Evolutionary conservation across 2,113 vertebrate species (phyloP).

Genomic region (Campylorhamphus procurvoides): DNA sequence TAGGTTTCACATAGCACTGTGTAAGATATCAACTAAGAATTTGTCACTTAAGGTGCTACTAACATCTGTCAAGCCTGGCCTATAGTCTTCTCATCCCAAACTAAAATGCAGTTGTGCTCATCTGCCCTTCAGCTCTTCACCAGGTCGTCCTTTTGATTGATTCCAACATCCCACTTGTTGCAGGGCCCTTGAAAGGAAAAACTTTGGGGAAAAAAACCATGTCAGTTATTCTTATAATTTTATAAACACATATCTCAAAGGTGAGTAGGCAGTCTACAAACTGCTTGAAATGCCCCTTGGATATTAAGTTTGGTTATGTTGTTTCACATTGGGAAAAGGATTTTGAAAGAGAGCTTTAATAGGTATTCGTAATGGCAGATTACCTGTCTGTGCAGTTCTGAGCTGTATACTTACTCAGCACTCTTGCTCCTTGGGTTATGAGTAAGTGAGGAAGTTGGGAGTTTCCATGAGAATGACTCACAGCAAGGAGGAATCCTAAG

Average conservation of each 20-base stretch:
- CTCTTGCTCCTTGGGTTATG: not conserved
- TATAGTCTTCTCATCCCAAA: not conserved
- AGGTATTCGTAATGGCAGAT: not conserved
- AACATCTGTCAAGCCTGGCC: not conserved
- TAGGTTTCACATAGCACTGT: not conserved
- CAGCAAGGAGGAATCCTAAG: not conserved
- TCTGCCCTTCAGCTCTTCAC: not conserved
- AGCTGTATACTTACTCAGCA: not conserved
- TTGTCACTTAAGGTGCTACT: not conserved
- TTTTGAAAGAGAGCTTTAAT: not conserved
- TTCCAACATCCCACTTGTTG: not conserved
- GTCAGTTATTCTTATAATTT: not conserved
- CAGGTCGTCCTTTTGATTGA: not conserved
- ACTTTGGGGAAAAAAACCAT: not conserved
- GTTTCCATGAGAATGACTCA: not conserved
- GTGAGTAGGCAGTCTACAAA: not conserved
- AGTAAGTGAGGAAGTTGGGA: conserved; percentile 36
- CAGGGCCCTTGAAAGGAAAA: not conserved
- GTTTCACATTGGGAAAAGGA: not conserved
- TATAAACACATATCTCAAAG: not conserved
- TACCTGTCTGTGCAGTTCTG: not conserved
- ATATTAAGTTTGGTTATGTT: not conserved
- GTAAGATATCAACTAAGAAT: not conserved
- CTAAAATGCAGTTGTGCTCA: not conserved
- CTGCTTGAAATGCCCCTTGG: not conserved